Conservation (phyloP, 2,888 invertebrate genomes). For the Callyntrura guangdongensis region DNA sequence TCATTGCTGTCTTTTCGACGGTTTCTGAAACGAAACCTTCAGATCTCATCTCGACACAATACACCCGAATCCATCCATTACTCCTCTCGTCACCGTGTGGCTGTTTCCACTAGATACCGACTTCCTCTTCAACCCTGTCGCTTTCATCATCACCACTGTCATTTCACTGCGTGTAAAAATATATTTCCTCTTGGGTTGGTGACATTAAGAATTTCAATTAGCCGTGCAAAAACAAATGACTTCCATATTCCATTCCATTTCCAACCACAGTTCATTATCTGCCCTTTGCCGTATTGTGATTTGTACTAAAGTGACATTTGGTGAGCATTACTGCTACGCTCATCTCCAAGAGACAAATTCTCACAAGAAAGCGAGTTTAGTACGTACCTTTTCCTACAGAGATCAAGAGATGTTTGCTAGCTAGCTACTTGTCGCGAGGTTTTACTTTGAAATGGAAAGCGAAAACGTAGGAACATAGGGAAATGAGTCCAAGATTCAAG, state of each 20-base stretch:
- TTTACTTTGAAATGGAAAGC: no score
- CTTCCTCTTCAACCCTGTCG: constrained; percentile 74
- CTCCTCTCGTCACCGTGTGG: background rate
- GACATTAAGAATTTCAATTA: constrained; percentile 76
- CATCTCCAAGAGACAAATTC: background rate
- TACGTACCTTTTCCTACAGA: no score
- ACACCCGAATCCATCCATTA: background rate
- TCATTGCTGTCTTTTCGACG: no score
- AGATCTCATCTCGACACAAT: background rate
- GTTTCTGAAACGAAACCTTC: background rate
- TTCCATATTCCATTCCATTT: constrained; percentile 10
- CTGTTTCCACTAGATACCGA: constrained; percentile 23
- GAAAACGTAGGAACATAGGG: no score
- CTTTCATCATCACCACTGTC: constrained; percentile 77
- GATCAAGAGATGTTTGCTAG: no score
- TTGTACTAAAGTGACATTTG: background rate
- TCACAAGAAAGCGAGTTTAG: no score
- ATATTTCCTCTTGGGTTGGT: constrained; percentile 38
- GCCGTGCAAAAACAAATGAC: constrained; percentile 70
- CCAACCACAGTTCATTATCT: constrained; percentile 47
- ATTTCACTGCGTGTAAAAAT: constrained; percentile 77
- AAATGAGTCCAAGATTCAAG: no score
- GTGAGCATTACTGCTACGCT: background rate
- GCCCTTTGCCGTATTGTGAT: background rate
- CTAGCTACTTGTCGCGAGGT: no score